phyloP scores from a whole-genome alignment of 2,888 invertebrate species.

The Dasysyrphus albostriatus region DNA sequence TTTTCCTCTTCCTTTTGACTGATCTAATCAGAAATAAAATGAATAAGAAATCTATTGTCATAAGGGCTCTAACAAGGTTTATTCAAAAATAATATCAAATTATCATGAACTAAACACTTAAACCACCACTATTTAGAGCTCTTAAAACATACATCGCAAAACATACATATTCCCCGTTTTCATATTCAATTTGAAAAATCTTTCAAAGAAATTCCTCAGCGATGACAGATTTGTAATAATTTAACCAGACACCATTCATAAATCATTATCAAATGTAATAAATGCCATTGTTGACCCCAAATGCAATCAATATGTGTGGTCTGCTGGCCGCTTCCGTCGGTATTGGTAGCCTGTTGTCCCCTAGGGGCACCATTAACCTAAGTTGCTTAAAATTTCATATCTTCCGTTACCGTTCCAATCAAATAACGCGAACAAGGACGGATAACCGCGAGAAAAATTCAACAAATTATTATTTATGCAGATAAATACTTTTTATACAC shows the following conservation, averaged over 20 bases:
- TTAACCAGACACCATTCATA: conserved; percentile 71
- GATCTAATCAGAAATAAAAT: too few species aligned
- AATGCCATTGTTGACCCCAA: conserved; percentile 62
- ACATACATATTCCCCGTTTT: too few species aligned
- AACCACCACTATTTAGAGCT: too few species aligned
- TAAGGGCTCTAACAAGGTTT: too few species aligned
- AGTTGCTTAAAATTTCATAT: conserved; percentile 57
- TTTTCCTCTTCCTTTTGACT: too few species aligned
- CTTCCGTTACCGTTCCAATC: conserved; percentile 16
- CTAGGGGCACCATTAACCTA: conserved; percentile 59
- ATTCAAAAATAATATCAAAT: too few species aligned
- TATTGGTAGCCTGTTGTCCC: conserved; percentile 9
- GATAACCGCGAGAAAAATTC: conserved; percentile 23
- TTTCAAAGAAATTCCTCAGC: conserved; percentile 6
- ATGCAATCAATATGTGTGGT: conserved; percentile 66
- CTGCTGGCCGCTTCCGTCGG: conserved; percentile 49
- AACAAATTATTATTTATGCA: conserved; percentile 71
- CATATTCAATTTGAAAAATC: neutral
- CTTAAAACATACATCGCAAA: too few species aligned
- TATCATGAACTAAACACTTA: too few species aligned
- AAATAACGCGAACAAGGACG: conserved; percentile 9
- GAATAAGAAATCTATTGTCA: too few species aligned
- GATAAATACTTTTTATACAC: conserved; percentile 63
- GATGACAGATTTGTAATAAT: conserved; percentile 67
- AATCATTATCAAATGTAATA: conserved; percentile 72